Conservation (phyloP, 1,140 invertebrate species). For the Calephelis virginiensis region DNA sequence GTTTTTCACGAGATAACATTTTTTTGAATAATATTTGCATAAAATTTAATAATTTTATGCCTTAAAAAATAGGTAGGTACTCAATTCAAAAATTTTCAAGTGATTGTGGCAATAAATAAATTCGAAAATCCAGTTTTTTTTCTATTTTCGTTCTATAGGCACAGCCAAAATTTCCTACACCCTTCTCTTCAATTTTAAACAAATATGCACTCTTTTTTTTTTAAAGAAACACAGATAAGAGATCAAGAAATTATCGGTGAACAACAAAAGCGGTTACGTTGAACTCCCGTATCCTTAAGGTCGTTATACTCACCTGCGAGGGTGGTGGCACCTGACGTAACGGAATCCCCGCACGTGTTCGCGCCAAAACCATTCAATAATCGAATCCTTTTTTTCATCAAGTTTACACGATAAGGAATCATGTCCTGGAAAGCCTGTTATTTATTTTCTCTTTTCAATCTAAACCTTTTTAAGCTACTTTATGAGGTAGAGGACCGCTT, state of each 20-base stretch:
- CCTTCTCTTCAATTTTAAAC: neutral
- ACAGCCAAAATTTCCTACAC: neutral
- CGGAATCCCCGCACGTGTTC: slow-evolving; percentile 23
- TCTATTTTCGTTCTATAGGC: neutral
- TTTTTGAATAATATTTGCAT: too few relatives aligned
- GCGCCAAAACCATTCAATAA: slow-evolving; percentile 21
- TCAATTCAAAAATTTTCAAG: too few relatives aligned
- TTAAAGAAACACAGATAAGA: slow-evolving; percentile 13
- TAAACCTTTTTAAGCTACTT: too few relatives aligned
- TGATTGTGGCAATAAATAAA: neutral
- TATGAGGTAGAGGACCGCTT: too few relatives aligned
- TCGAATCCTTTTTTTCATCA: neutral
- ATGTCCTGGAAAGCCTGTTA: neutral
- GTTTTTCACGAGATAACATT: too few relatives aligned
- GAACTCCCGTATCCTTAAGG: slow-evolving; percentile 17
- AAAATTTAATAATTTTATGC: too few relatives aligned
- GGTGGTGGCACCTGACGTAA: slow-evolving; percentile 24
- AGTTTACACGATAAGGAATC: too few relatives aligned
- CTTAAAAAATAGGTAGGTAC: too few relatives aligned
- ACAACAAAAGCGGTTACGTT: slow-evolving; percentile 12
- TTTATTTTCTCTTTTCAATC: neutral
- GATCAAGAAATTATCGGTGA: slow-evolving; percentile 21
- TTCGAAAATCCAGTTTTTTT: neutral
- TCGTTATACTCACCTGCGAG: slow-evolving; percentile 22
- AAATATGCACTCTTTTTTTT: neutral